A percentile compares a stretch with the other conserved stretches of the same genome.
Conservation (phyloP, 2,888 invertebrate species). For the Chaitophorus viminalis region DNA sequence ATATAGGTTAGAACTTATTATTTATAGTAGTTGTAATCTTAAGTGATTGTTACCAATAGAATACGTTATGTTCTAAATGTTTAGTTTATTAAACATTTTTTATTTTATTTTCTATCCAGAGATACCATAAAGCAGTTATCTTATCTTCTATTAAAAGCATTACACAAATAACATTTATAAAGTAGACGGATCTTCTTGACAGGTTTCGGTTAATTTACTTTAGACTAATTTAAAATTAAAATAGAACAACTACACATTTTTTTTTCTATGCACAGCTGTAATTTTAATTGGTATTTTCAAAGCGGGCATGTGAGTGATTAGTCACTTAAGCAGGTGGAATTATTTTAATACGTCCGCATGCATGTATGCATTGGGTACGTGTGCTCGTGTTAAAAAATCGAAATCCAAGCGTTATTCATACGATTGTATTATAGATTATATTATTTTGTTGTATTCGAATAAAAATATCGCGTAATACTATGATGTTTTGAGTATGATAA, state of each 20-base stretch:
- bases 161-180: constrained; percentile 48
- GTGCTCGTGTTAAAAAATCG: constrained; percentile 13
- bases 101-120: neutral
- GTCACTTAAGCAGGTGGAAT: constrained; percentile 56
- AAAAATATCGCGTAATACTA: no score
- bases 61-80: neutral
- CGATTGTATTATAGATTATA: neutral
- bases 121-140: constrained; percentile 31
- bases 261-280: constrained; percentile 39
- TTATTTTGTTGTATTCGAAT: neutral
- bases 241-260: constrained; percentile 43
- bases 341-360: constrained; percentile 26
- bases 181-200: constrained; percentile 51
- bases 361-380: neutral
- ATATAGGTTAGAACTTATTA: constrained; percentile 13
- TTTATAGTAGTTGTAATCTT: constrained; percentile 39
- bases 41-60: constrained; percentile 19
- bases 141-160: constrained; percentile 53
- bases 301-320: constrained; percentile 45
- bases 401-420: neutral
- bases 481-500: no score
- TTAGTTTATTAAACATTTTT: neutral
- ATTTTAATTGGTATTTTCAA: constrained; percentile 57
- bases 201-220: constrained; percentile 56
- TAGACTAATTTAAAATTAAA: constrained; percentile 58